A percentile compares a stretch with the other conserved stretches of the same genome.
These are phyloP conservation scores for Orcinus orca DNA, from an alignment of 2,113 vertebrate genomes.

Conservation along the genomic window DNA sequence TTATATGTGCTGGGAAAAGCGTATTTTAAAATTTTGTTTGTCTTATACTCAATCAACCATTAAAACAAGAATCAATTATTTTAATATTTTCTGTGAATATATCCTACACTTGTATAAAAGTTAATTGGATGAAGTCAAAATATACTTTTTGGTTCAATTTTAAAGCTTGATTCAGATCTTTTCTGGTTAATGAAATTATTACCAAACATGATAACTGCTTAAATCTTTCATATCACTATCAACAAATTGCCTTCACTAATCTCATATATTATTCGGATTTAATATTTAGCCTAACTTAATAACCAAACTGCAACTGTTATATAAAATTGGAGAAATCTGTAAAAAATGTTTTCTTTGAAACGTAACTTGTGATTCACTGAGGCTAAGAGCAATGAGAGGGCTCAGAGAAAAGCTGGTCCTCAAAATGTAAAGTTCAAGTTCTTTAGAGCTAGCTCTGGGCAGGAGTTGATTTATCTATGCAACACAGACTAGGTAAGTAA, in stretches of 20 bases:
- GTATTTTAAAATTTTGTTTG: constrained; percentile 49
- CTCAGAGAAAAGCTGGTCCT: constrained; percentile 30
- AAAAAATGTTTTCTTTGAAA: constrained; percentile 26
- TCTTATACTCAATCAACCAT: constrained; percentile 50
- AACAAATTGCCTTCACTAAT: background rate
- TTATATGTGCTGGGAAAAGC: constrained; percentile 69
- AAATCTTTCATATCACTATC: background rate
- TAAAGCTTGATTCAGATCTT: constrained; percentile 36
- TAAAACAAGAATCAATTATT: constrained; percentile 51
- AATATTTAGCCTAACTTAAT: constrained; percentile 42
- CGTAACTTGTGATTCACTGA: constrained; percentile 20
- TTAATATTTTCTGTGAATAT: constrained; percentile 26
- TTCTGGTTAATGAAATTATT: constrained; percentile 33
- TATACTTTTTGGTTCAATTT: constrained; percentile 36
- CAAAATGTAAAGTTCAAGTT: constrained; percentile 35
- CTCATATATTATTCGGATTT: constrained; percentile 35
- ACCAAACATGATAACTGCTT: constrained; percentile 23
- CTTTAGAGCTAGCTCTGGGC: background rate
- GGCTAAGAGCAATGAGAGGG: background rate
- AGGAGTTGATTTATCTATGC: background rate
- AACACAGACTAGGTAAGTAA: background rate
- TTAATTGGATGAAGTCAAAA: constrained; percentile 48
- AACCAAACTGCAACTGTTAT: background rate
- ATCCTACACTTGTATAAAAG: constrained; percentile 48
- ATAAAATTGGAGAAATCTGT: constrained; percentile 34